Evolutionary conservation across 2,888 invertebrate genomes (phyloP).

Genomic region (Eupithecia abbreviata): DNA sequence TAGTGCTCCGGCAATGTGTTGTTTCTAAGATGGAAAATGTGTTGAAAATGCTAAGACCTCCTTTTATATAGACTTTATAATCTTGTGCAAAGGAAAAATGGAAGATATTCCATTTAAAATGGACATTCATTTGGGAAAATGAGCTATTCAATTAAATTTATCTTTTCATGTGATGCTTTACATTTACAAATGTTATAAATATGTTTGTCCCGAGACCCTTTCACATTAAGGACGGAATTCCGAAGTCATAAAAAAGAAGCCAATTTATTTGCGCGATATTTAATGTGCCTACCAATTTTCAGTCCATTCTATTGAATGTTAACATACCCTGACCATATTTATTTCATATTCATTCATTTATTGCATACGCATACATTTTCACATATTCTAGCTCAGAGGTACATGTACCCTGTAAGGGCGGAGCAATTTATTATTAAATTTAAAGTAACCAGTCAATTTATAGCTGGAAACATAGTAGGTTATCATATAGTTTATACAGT

Average conservation of each 20-base stretch:
- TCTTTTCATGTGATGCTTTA: not conserved
- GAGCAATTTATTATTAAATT: no score
- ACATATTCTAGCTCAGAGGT: no score
- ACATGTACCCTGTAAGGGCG: no score
- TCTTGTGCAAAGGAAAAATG: not conserved
- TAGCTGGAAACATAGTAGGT: no score
- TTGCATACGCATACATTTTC: no score
- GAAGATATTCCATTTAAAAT: not conserved
- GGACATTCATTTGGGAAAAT: not conserved
- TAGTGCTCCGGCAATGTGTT: not conserved
- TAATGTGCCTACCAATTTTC: not conserved
- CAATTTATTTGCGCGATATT: not conserved
- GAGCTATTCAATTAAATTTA: not conserved
- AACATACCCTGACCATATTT: not conserved
- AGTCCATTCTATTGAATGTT: not conserved
- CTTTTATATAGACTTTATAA: not conserved
- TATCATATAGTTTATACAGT: no score
- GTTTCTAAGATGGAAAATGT: not conserved
- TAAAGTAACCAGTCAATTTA: no score
- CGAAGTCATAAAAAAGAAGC: not conserved
- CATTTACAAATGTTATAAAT: not conserved
- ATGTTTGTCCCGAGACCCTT: not conserved
- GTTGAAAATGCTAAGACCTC: not conserved
- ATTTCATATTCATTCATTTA: not conserved
- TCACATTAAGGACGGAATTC: not conserved